Evolutionary conservation across 1,140 invertebrate genomes (phyloP).

Genomic region (Apis cerana): DNA sequence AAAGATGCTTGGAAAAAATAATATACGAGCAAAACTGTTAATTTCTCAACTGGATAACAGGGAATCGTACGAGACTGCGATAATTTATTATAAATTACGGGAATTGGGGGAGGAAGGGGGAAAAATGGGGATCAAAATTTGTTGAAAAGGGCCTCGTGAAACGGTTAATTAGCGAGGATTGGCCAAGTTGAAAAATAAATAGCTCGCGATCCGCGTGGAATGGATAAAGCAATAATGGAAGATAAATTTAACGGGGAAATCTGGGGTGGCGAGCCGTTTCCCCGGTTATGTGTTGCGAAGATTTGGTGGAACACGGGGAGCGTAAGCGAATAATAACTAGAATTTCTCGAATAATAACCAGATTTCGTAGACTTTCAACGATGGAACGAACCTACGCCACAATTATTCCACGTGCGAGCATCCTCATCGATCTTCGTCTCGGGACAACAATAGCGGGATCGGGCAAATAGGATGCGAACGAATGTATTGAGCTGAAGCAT

Average conservation of each 20-base stretch:
- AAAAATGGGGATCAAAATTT: not conserved
- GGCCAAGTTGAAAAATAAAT: not conserved
- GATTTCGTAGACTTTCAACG: not conserved
- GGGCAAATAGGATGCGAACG: conserved; percentile 7
- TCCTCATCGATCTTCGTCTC: conserved; percentile 19
- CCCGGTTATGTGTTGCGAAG: no score
- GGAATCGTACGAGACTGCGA: not conserved
- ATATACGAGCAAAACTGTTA: not conserved
- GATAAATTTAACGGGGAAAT: not conserved
- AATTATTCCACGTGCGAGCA: not conserved
- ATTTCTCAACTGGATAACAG: not conserved
- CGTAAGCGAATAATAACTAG: not conserved
- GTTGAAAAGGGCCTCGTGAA: not conserved
- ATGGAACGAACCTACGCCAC: not conserved
- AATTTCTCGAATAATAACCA: conserved; percentile 15
- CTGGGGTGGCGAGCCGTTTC: not conserved
- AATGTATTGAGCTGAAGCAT: not conserved
- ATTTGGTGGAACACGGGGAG: not conserved
- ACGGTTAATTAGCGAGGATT: not conserved
- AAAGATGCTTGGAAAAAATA: no score
- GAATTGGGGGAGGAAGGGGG: no score
- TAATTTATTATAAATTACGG: not conserved
- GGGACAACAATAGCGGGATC: not conserved
- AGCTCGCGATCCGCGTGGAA: not conserved
- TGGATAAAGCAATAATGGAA: not conserved